Evolutionary conservation across 2,113 vertebrate species (phyloP).

Genomic region (Talpa occidentalis): DNA sequence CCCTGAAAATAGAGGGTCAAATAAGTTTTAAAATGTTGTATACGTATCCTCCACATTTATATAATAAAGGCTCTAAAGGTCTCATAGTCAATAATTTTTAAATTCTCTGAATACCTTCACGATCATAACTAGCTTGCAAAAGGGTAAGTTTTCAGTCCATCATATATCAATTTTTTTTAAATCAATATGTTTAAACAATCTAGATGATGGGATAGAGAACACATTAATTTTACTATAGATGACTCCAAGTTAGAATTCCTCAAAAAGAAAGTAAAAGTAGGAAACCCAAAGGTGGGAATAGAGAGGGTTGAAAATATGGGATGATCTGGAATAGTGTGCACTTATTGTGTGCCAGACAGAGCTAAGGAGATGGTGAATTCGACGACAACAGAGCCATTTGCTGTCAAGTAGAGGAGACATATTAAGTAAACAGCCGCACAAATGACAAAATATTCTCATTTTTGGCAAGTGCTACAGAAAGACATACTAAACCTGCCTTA

Average conservation of each 20-base stretch:
- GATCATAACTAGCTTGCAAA: not conserved
- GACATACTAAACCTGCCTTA: not conserved
- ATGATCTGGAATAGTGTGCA: not conserved
- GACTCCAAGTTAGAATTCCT: not conserved
- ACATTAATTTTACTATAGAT: not conserved
- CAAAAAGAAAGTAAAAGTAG: not conserved
- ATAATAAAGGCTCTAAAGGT: not conserved
- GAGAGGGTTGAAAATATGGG: not conserved
- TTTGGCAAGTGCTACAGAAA: not conserved
- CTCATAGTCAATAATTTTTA: not conserved
- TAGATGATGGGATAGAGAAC: not conserved
- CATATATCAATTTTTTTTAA: too few relatives aligned
- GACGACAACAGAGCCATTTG: not conserved
- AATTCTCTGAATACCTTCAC: not conserved
- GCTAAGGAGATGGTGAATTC: not conserved
- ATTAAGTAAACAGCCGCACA: not conserved
- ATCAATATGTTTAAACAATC: constrained; percentile 26
- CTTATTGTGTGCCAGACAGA: not conserved
- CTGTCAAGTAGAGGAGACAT: not conserved
- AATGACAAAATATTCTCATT: not conserved
- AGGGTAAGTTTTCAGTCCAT: not conserved
- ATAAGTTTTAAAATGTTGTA: not conserved
- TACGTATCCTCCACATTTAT: not conserved
- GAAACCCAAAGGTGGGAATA: not conserved
- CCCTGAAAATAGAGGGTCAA: not conserved